Conservation (phyloP, 2,888 invertebrate genomes). For the Philhelius pedissequus region DNA sequence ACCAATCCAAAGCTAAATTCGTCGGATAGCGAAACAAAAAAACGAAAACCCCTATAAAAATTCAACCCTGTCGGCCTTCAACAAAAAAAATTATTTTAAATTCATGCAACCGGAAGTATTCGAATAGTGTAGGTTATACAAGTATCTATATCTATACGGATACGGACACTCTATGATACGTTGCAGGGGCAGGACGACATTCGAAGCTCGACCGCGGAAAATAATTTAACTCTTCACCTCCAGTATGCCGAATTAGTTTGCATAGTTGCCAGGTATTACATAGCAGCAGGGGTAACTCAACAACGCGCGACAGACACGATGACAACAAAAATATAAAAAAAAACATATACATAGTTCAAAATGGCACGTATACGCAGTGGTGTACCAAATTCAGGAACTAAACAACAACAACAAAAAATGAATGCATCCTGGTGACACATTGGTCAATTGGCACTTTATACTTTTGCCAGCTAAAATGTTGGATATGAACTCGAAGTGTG, state of each 20-base stretch:
- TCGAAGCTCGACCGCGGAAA: slow-evolving; percentile 44
- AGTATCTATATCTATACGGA: neutral
- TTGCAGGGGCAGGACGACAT: slow-evolving; percentile 17
- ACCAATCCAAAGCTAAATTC: slow-evolving; percentile 20
- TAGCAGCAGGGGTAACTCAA: neutral
- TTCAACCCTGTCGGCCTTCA: neutral
- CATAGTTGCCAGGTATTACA: slow-evolving; percentile 49
- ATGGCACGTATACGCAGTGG: slow-evolving; percentile 44
- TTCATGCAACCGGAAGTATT: slow-evolving; percentile 1
- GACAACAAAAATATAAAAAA: neutral
- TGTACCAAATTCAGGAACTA: neutral
- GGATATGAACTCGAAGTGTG: slow-evolving; percentile 26
- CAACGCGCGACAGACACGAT: neutral
- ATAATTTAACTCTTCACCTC: slow-evolving; percentile 31
- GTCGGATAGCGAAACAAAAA: neutral
- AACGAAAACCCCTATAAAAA: neutral
- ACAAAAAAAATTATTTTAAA: slow-evolving; percentile 8
- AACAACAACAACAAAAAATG: neutral
- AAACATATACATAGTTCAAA: neutral
- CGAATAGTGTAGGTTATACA: neutral
- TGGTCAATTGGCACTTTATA: slow-evolving; percentile 54
- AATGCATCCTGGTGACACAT: slow-evolving; percentile 30
- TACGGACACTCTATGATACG: neutral
- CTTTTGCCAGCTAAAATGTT: slow-evolving; percentile 14
- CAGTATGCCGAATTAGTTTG: slow-evolving; percentile 44